phyloP scores from a whole-genome alignment of 1,140 invertebrate species.

The Drosophila nannoptera region DNA sequence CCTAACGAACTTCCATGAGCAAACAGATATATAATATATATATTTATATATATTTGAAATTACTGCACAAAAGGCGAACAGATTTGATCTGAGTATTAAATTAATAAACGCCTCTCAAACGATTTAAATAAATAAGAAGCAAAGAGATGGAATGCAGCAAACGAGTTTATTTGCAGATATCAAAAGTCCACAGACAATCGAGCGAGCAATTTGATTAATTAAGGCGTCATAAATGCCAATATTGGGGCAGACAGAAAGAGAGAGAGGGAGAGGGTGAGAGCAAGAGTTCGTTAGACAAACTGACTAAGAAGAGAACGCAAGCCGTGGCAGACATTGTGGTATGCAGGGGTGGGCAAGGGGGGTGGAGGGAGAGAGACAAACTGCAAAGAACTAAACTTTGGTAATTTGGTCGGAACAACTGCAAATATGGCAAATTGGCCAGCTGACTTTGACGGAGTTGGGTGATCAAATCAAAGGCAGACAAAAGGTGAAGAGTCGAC shows the following conservation, averaged over 20 bases:
- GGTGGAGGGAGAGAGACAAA: too few relatives aligned
- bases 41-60: too few relatives aligned
- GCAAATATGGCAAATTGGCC: too few relatives aligned
- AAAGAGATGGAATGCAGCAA: conserved; percentile 3
- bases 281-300: conserved; percentile 11
- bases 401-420: too few relatives aligned
- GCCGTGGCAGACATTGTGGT: conserved; percentile 45
- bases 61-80: too few relatives aligned
- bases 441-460: too few relatives aligned
- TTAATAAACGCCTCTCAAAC: conserved; percentile 14
- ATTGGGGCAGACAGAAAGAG: not conserved
- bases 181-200: conserved; percentile 25
- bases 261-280: not conserved
- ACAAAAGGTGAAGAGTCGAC: too few relatives aligned
- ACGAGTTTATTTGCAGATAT: conserved; percentile 17
- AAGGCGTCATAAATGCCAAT: conserved; percentile 24
- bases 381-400: too few relatives aligned
- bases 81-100: not conserved
- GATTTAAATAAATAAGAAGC: not conserved
- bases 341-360: too few relatives aligned
- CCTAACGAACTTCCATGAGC: too few relatives aligned
- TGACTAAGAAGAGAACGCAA: conserved; percentile 34
- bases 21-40: too few relatives aligned
- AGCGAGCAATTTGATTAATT: conserved; percentile 56
- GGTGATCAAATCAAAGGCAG: too few relatives aligned